Base-by-base conservation (phyloP, 2,797 vertebrate genomes). In the Labroides dimidiatus region DNA sequence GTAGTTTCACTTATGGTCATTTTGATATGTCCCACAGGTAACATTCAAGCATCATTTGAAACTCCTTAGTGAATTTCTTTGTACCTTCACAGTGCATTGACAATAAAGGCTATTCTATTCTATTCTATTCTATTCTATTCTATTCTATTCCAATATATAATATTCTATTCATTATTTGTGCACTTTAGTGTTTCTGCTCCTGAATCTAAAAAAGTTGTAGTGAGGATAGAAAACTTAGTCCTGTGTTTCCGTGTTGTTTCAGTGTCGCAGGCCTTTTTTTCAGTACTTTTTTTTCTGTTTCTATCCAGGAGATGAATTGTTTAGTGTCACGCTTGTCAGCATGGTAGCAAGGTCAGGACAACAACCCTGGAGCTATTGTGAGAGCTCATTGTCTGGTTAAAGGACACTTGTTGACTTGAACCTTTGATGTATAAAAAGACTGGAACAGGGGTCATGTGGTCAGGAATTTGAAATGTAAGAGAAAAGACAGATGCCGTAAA, bases 311-410 rank as follows among this genome's bases (percentile, higher is more conserved):
- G 39, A 57, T 49, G 15, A 19, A 57, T 49, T 65, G 55, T 59
- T 27, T 63, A 30, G 24, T 15, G 33, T 33, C 3, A 64, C 54
- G 50, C 58, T 71, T 71, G 62, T 70, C 77, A 70, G 59, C 68
- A 17, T 62, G 48, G 63, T 69, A 77, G 47, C 56, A 81, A 77
- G 72, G 75, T 80, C 68, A 39, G 45, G 30, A 44, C 66, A 48
- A 10, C 43, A 64, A 64, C 64, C 72, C 69, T 19, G 17, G 45
- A 53, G 67, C 78, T 80, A 73, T 77, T 86, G 54, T 78, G 47
- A 43, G 64, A 59, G 51, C 70, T 69, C 12, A 77, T 51, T 67
- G 75, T 69, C 47, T 63, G 57, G 75, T 78, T 61, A 79, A 81
- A 72, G 61, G 73, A 43, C 77, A 73, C 59, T 78, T 70, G 64